Percentiles rank a stretch among this genome's conserved stretches.
Evolutionary conservation across 2,888 invertebrate genomes (phyloP).

Genomic region (Sussaba pulchella): DNA sequence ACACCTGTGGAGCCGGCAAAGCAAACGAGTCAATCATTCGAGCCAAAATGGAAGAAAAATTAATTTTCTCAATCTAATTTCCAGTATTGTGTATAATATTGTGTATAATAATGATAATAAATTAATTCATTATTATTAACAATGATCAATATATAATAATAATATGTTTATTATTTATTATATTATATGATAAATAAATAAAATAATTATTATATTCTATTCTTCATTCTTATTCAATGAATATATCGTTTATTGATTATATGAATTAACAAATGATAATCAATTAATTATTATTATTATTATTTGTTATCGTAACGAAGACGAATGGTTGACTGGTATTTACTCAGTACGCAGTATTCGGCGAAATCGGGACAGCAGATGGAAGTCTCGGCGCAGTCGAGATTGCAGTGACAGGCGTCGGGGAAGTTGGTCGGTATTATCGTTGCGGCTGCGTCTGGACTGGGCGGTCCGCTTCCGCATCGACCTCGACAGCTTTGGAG

Average conservation of each 20-base stretch:
- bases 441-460: constrained; percentile 65
- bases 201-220: too few species aligned
- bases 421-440: constrained; percentile 63
- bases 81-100: too few species aligned
- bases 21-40: not conserved
- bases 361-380: constrained; percentile 90
- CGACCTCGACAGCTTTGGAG: constrained; percentile 80
- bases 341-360: constrained; percentile 86
- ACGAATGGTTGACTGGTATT: constrained; percentile 41
- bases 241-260: too few species aligned
- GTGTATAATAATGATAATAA: too few species aligned
- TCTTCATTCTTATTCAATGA: too few species aligned
- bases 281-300: too few species aligned
- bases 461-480: constrained; percentile 73
- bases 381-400: constrained; percentile 85
- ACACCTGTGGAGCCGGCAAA: constrained; percentile 53
- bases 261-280: too few species aligned
- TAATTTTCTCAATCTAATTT: too few species aligned
- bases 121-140: too few species aligned
- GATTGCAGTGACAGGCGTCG: constrained; percentile 87
- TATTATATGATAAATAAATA: too few species aligned
- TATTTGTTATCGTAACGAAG: not conserved
- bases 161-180: too few species aligned
- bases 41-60: not conserved
- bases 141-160: too few species aligned